A percentile compares a stretch with the other conserved stretches of the same genome.
Conservation (phyloP, 2,797 vertebrate genomes). For the Antrozous pallidus region DNA sequence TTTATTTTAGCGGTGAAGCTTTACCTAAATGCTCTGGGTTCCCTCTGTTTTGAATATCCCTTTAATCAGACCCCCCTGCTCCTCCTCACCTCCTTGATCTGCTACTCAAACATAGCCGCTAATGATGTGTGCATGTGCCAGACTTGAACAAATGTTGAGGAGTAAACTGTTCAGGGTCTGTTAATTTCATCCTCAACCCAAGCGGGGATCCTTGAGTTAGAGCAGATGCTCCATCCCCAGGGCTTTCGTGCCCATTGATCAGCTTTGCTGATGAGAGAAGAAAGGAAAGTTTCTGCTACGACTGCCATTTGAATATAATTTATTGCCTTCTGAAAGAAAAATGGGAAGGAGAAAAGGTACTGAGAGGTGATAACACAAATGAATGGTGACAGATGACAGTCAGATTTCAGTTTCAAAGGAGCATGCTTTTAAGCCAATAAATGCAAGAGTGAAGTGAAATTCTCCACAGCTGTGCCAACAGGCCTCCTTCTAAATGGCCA, state of each 20-base stretch:
- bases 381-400: conserved; percentile 23
- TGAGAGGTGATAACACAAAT: conserved; percentile 28
- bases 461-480: not conserved
- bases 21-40: conserved; percentile 28
- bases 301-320: conserved; percentile 66
- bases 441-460: not conserved
- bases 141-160: conserved; percentile 72
- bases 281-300: conserved; percentile 41
- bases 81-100: conserved; percentile 60
- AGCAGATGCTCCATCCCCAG: conserved; percentile 67
- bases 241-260: conserved; percentile 54
- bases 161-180: conserved; percentile 51
- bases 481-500: not conserved
- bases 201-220: conserved; percentile 57
- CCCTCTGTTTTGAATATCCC: conserved; percentile 19
- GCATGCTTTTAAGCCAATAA: not conserved
- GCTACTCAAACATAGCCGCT: conserved; percentile 58
- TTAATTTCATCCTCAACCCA: conserved; percentile 47
- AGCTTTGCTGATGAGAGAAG: conserved; percentile 55
- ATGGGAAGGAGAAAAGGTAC: not conserved
- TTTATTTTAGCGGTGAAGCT: not conserved
- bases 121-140: conserved; percentile 72
- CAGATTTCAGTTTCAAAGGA: not conserved
- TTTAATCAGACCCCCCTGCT: conserved; percentile 56
- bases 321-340: conserved; percentile 46